Percentiles rank a stretch among this genome's conserved stretches.
These are phyloP conservation scores for Mactromeris polynyma DNA, from an alignment of 2,888 invertebrate genomes.

Conservation along the genomic window DNA sequence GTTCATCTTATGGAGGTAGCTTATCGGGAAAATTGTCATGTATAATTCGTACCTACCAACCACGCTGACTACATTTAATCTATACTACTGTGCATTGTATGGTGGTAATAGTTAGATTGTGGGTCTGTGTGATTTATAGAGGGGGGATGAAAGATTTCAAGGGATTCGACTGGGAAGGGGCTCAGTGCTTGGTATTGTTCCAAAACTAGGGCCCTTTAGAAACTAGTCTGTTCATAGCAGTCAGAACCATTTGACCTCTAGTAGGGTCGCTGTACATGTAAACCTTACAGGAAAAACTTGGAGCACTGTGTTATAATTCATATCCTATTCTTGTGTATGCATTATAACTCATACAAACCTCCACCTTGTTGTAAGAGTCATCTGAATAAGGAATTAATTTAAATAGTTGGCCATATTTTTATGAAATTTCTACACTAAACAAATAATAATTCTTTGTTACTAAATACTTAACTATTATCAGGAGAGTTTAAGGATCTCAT, in stretches of 20 bases:
- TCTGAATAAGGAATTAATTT: not conserved
- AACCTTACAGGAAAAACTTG: not conserved
- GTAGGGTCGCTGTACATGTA: not conserved
- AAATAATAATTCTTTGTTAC: not conserved
- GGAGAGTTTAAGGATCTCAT: not conserved
- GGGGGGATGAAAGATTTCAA: too few relatives aligned
- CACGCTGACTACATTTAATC: too few relatives aligned
- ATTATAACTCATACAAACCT: not conserved
- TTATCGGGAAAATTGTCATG: too few relatives aligned
- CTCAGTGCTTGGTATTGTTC: too few relatives aligned
- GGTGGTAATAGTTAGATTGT: too few relatives aligned
- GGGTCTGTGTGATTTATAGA: too few relatives aligned
- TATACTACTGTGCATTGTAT: too few relatives aligned
- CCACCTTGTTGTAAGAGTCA: not conserved
- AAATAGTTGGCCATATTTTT: not conserved
- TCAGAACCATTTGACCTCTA: not conserved
- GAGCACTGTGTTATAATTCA: too few relatives aligned
- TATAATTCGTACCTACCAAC: too few relatives aligned
- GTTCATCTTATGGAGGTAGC: too few relatives aligned
- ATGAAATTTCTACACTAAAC: not conserved
- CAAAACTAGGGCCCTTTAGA: not conserved
- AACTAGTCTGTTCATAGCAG: too few relatives aligned
- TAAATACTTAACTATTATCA: not conserved
- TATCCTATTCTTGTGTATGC: not conserved
- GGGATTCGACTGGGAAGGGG: too few relatives aligned